phyloP scores from a whole-genome alignment of 2,888 invertebrate genomes.

The Pammene aurita region DNA sequence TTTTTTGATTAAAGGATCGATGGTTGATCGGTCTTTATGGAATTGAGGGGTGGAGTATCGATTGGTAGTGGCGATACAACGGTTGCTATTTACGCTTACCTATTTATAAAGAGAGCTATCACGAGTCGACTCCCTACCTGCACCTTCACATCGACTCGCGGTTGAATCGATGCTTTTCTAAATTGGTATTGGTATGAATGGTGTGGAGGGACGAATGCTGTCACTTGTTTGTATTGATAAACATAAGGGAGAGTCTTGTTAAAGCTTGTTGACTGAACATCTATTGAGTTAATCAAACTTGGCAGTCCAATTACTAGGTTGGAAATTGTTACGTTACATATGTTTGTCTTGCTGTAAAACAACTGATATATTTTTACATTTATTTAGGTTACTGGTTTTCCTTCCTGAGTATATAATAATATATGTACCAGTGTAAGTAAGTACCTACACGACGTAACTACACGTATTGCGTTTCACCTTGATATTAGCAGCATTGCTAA shows the following conservation, averaged over 20 bases:
- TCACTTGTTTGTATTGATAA: constrained; percentile 24
- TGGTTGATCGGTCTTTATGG: constrained; percentile 54
- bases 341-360: neutral
- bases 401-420: no score
- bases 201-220: constrained; percentile 14
- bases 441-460: no score
- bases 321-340: neutral
- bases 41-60: constrained; percentile 64
- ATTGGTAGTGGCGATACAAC: constrained; percentile 80
- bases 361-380: neutral
- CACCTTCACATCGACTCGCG: constrained; percentile 51
- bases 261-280: constrained; percentile 15
- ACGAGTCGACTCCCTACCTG: constrained; percentile 67
- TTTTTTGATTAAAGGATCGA: constrained; percentile 47
- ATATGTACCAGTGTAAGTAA: no score
- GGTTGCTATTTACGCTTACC: constrained; percentile 81
- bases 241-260: constrained; percentile 19
- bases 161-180: constrained; percentile 42
- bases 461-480: no score
- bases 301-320: constrained; percentile 9
- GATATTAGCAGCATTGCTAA: no score
- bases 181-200: constrained; percentile 22
- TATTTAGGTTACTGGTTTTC: neutral
- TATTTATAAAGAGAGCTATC: constrained; percentile 79
- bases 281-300: constrained; percentile 20